Evolutionary conservation across 1,140 invertebrate genomes (phyloP).

Genomic region (Drosophila triauraria): DNA sequence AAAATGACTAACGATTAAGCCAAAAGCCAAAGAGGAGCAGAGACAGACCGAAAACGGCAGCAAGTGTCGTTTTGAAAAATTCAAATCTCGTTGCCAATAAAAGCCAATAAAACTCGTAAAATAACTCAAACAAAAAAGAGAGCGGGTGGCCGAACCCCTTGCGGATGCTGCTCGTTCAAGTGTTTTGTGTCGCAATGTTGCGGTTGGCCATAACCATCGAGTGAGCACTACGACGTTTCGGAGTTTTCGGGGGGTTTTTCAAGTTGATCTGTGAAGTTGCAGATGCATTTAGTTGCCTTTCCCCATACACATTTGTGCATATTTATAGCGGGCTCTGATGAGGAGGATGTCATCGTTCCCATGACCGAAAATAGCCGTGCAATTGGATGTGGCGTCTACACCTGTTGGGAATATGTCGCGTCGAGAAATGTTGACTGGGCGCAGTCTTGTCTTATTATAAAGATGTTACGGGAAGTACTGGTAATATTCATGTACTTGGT

Average conservation of each 20-base stretch:
- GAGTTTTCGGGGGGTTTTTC: slow-evolving; percentile 10
- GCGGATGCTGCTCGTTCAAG: slow-evolving; percentile 56
- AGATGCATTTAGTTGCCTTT: slow-evolving; percentile 42
- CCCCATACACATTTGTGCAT: slow-evolving; percentile 14
- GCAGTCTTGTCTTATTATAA: slow-evolving; percentile 30
- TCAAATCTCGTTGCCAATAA: slow-evolving; percentile 85
- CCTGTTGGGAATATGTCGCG: slow-evolving; percentile 72
- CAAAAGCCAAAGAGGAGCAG: slow-evolving; percentile 25
- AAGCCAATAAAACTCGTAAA: slow-evolving; percentile 84
- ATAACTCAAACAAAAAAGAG: slow-evolving; percentile 77
- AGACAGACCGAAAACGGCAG: slow-evolving; percentile 23
- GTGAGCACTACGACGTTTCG: background rate
- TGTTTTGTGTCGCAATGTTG: slow-evolving; percentile 79
- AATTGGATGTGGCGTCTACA: slow-evolving; percentile 65
- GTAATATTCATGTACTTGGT: slow-evolving; percentile 1
- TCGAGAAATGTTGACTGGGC: slow-evolving; percentile 36
- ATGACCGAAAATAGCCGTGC: slow-evolving; percentile 49
- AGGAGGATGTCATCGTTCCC: slow-evolving; percentile 30
- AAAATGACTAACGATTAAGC: slow-evolving; percentile 55
- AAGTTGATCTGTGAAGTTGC: slow-evolving; percentile 44
- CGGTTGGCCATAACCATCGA: slow-evolving; percentile 61
- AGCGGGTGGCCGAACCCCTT: slow-evolving; percentile 8
- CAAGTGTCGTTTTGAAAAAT: slow-evolving; percentile 82
- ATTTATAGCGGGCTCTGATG: slow-evolving; percentile 57
- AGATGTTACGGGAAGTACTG: slow-evolving; percentile 15